A percentile compares a stretch with the other conserved stretches of the same genome.
Evolutionary conservation across 64 coral and sea anemone species (phyloP).

Genomic region (Acropora yongei): DNA sequence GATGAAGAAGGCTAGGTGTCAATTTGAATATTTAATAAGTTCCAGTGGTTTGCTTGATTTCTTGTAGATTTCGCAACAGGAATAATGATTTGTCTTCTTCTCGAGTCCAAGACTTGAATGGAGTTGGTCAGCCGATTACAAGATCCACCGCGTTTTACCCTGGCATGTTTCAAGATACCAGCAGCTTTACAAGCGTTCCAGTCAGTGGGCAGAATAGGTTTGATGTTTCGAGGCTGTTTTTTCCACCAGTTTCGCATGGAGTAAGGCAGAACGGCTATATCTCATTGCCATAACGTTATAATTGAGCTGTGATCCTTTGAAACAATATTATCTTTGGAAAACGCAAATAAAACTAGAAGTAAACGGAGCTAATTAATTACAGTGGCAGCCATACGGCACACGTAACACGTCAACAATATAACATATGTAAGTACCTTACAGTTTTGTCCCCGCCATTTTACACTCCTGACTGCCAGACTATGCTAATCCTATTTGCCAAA

Average conservation of each 20-base stretch:
- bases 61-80: not conserved
- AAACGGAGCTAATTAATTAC: not conserved
- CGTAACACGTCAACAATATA: too few species aligned
- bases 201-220: slow-evolving; percentile 38
- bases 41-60: not conserved
- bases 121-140: not conserved
- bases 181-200: slow-evolving; percentile 37
- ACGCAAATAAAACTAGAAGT: not conserved
- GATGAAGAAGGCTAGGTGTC: too few species aligned
- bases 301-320: not conserved
- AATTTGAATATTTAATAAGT: too few species aligned
- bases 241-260: slow-evolving; percentile 51
- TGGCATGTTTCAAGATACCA: slow-evolving; percentile 10
- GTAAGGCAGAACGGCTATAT: slow-evolving; percentile 36
- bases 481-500: too few species aligned
- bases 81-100: not conserved
- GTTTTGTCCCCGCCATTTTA: too few species aligned
- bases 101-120: not conserved
- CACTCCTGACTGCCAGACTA: too few species aligned
- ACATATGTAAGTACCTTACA: too few species aligned
- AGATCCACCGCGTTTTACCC: slow-evolving; percentile 3
- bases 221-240: not conserved
- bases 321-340: not conserved
- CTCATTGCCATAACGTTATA: slow-evolving; percentile 26
- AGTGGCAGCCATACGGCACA: too few species aligned